A percentile compares a stretch with the other conserved stretches of the same genome.
Conservation (phyloP, 2,888 invertebrate species). For the Hirtodrosophila cameraria region DNA sequence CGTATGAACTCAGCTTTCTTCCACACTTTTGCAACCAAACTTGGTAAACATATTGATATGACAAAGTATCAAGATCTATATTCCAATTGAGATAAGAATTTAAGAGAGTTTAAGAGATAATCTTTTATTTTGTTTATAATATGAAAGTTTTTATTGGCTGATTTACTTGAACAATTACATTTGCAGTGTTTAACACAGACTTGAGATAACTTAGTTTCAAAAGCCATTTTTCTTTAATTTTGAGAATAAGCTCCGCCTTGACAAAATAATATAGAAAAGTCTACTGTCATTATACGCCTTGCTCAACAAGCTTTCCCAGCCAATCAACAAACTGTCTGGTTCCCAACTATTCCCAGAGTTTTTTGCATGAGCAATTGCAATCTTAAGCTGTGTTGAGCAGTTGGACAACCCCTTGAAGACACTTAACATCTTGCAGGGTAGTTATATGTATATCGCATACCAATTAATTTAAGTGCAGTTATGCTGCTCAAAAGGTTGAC, state of each 20-base stretch:
- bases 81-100: too few species aligned
- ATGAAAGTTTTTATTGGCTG: too few species aligned
- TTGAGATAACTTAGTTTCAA: too few species aligned
- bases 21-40: too few species aligned
- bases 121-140: too few species aligned
- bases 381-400: constrained; percentile 5
- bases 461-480: constrained; percentile 61
- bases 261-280: neutral
- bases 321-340: constrained; percentile 46
- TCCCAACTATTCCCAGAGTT: neutral
- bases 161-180: too few species aligned
- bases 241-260: constrained; percentile 38
- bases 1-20: too few species aligned
- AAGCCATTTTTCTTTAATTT: neutral
- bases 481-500: constrained; percentile 41
- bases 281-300: constrained; percentile 27
- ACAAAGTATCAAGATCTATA: too few species aligned
- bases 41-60: too few species aligned
- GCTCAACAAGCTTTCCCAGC: constrained; percentile 42
- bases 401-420: constrained; percentile 32
- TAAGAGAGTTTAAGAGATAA: too few species aligned
- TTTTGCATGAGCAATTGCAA: constrained; percentile 41
- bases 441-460: constrained; percentile 27
- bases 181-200: too few species aligned
- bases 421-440: constrained; percentile 33